Percentiles rank a stretch among this genome's conserved stretches.
These are phyloP conservation scores for Cryptoblepharus egeriae DNA, from an alignment of 2,797 vertebrate genomes.

Conservation along the genomic window DNA sequence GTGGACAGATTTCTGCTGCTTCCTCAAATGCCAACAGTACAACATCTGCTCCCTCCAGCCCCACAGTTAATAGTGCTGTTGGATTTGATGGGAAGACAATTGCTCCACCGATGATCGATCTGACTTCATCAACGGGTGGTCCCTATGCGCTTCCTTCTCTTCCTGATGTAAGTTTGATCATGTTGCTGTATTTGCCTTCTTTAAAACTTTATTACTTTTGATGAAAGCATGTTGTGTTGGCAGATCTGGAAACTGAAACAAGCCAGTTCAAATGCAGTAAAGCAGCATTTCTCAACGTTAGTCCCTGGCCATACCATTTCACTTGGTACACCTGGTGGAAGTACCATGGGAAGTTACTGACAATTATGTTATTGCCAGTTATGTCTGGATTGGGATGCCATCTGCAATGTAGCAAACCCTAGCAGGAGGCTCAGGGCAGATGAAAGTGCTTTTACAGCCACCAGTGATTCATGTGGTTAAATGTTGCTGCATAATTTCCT, in stretches of 20 bases:
- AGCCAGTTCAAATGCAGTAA: background rate
- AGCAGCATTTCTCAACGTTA: background rate
- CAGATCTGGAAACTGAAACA: constrained; percentile 16
- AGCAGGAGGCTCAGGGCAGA: too few relatives aligned
- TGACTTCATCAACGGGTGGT: constrained; percentile 78
- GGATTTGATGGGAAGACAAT: constrained; percentile 76
- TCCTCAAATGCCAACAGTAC: constrained; percentile 72
- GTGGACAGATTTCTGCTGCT: constrained; percentile 65
- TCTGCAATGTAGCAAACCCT: too few relatives aligned
- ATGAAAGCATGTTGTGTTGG: background rate
- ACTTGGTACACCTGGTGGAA: too few relatives aligned
- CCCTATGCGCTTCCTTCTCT: constrained; percentile 82
- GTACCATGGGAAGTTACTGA: too few relatives aligned
- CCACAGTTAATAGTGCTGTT: constrained; percentile 78
- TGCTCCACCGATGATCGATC: constrained; percentile 74
- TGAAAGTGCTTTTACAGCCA: too few relatives aligned
- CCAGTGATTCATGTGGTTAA: too few relatives aligned
- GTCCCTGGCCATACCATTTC: too few relatives aligned
- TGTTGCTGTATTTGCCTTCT: background rate
- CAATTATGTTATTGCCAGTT: too few relatives aligned
- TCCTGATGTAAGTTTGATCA: constrained; percentile 79
- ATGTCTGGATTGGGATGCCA: too few relatives aligned
- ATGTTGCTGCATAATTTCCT: too few relatives aligned
- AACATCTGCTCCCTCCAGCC: constrained; percentile 78
- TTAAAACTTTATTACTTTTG: constrained; percentile 9